A percentile compares a stretch with the other conserved stretches of the same genome.
Conservation (phyloP, 2,113 vertebrate species). For the Balaeniceps rex region DNA sequence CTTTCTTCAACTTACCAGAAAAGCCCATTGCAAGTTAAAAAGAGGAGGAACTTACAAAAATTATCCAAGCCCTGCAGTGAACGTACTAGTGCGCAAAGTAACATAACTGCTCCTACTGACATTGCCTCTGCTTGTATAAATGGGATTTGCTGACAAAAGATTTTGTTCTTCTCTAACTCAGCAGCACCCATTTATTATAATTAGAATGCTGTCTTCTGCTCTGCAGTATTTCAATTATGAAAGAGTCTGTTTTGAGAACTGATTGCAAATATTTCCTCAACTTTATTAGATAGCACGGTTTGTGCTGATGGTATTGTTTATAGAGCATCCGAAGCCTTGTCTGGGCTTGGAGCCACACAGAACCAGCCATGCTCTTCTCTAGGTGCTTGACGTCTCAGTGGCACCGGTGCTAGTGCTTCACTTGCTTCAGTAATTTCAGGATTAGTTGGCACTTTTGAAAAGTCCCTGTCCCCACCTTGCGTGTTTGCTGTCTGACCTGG, state of each 20-base stretch:
- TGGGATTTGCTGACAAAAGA: constrained; percentile 13
- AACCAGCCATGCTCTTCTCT: neutral
- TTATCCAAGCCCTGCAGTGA: neutral
- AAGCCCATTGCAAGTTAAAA: neutral
- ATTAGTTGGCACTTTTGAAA: neutral
- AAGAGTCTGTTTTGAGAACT: constrained; percentile 4
- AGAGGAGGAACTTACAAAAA: neutral
- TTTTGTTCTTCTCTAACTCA: neutral
- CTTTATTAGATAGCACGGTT: neutral
- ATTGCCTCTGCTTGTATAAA: neutral
- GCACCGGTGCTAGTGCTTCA: neutral
- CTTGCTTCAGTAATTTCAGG: neutral
- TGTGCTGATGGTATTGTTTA: neutral
- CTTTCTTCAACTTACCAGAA: neutral
- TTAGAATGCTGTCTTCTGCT: constrained; percentile 9
- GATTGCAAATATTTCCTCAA: constrained; percentile 16
- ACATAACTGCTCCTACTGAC: neutral
- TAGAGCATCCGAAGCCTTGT: neutral
- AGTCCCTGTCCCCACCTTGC: neutral
- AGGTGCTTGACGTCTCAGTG: neutral
- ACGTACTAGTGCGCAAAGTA: neutral
- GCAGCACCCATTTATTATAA: constrained; percentile 3
- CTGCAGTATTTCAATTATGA: constrained; percentile 32
- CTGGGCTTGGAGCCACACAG: neutral
- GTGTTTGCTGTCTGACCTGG: neutral